Conservation (phyloP, 2,797 vertebrate species). For the Anguilla marmorata region DNA sequence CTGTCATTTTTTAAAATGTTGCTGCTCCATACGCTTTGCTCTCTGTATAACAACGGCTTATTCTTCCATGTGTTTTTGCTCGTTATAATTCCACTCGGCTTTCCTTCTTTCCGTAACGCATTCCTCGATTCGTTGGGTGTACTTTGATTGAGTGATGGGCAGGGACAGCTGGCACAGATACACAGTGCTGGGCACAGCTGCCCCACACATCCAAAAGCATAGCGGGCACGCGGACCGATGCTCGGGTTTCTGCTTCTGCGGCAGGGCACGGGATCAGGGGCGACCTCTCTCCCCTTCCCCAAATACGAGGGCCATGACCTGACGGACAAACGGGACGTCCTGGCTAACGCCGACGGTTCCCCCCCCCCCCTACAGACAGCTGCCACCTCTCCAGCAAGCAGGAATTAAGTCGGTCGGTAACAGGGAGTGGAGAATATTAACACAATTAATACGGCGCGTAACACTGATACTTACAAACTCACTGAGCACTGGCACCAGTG, state of each 20-base stretch:
- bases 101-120: neutral
- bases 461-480: neutral
- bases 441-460: neutral
- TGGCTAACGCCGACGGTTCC: neutral
- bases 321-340: neutral
- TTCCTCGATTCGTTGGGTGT: neutral
- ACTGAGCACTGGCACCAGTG: neutral
- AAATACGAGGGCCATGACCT: too few species aligned
- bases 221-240: neutral
- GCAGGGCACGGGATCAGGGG: too few species aligned
- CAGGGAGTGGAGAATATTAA: too few species aligned
- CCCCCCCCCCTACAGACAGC: too few species aligned
- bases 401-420: too few species aligned
- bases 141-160: slow-evolving; percentile 3
- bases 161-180: neutral
- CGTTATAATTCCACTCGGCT: neutral
- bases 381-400: too few species aligned
- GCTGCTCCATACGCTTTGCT: neutral
- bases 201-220: neutral
- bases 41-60: neutral
- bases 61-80: neutral
- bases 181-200: neutral
- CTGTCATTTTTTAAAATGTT: neutral
- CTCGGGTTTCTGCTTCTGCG: neutral
- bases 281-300: too few species aligned